Evolutionary conservation across 2,888 invertebrate genomes (phyloP), one percentile per base, ranked within the genome.

Genomic region (Diarsia brunnea): DNA sequence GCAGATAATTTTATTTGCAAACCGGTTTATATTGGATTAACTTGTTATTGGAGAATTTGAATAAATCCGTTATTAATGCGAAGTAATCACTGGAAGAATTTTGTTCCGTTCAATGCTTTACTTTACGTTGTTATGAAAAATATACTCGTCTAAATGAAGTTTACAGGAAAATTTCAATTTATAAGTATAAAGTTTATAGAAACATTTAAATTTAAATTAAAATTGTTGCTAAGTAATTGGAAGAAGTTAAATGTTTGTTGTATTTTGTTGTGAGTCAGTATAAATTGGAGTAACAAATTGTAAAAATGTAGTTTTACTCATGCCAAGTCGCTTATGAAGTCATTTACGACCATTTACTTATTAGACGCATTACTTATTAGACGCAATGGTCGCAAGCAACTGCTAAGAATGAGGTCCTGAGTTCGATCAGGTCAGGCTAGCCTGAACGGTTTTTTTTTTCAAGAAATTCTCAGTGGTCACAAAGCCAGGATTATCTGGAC

Each of bases 31-130:
- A 61, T 47, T 55, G 53, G 58, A 79, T 73, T 67, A 53, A 78
- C 51, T 77, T 73, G 61, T 68, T 77, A 73, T 73, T 76, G 63
- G 64, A n/a, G 63, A 77, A 71, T 77, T 78, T 51, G 27, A 64
- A 68, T 38, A 16, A 70, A 43, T 24, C 63, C 3, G 61, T 51
- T 58, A 47, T 73, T 51, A 68, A 68, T 68, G 38, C 49, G 27
- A 67, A 77, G 27, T 64, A 63, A 69, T 60, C 53, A 65, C 73
- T 70, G 38, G 14, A 61, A 63, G 49, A 60, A 60, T 19, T 78
- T 47, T 31, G 49, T 55, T 81, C 47, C 53, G 38, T 24, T 63
- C 63, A 65, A 19, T 49, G 19, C 4, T 79, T 49, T 11, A 61
- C 8, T 61, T 53, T n/a, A 38, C 38, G n/a, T 53, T 81, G 24